Evolutionary conservation across 2,888 invertebrate genomes (phyloP), one percentile per base, ranked within the genome.

Genomic region (Galerucella pusilla): DNA sequence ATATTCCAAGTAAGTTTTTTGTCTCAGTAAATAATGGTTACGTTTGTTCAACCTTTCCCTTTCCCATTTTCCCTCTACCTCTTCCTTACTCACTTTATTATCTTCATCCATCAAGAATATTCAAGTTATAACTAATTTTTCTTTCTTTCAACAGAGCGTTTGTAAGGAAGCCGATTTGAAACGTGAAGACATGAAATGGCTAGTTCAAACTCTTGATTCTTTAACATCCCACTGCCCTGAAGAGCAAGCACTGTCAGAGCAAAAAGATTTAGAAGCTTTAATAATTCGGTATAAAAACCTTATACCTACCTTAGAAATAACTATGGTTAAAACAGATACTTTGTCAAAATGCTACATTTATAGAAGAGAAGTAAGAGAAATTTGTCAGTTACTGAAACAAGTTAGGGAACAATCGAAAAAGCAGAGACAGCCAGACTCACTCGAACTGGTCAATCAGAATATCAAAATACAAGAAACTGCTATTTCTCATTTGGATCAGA

Each of bases 111-210:
- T 9, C 35, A 42, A 42, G 35, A 42, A 42, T 42, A 42, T 42
- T 42, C 1, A 5, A 35, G 28, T 35, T 35, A 1, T 63, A n/a
- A 61, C 28, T 54, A 54, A 66, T 69, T 14, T 9, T 68, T 68
- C 28, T 72, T 70, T 25, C 75, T 76, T 71, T 75, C 70, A 20
- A 49, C 88, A 97, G 97, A 93, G 92, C 86, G 94, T 97, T 82
- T 97, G 97, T 86, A 93, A 94, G 77, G 96, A 97, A 88, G 96
- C 97, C 52, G 97, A 97, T 86, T 91, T 91, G 75, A 95, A 96
- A 86, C 92, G 96, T 42, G 97, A 97, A 87, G 96, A 97, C 83
- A 97, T 97, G 94, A 97, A 97, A 85, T 97, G 97, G 96, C 90
- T 98, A 72, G 96, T 97, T 1, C 96, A 97, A 87, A 96, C 95